Percentiles rank a stretch among this genome's conserved stretches.
phyloP scores from a whole-genome alignment of 2,797 vertebrate species.

The Chromobotia macracanthus region DNA sequence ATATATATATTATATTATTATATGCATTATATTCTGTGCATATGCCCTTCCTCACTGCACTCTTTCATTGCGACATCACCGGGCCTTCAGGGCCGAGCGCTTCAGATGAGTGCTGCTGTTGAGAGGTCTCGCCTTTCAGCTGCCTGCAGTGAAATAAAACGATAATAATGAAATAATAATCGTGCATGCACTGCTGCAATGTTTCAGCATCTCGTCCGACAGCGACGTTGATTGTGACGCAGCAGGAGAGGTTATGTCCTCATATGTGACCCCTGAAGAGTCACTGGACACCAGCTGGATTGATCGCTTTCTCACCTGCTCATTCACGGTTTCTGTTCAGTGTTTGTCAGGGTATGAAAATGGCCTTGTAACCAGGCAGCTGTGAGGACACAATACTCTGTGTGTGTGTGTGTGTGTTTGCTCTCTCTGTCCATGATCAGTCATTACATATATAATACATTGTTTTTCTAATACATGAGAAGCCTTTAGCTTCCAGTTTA shows the following conservation, averaged over 20 bases:
- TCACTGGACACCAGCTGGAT: too few species aligned
- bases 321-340: too few species aligned
- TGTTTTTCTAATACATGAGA: neutral
- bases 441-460: neutral
- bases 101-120: neutral
- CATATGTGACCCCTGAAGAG: constrained; percentile 45
- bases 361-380: constrained; percentile 13
- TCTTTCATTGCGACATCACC: neutral
- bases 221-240: constrained; percentile 36
- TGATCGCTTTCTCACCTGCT: too few species aligned
- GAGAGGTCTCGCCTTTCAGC: neutral
- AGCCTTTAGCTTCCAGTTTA: neutral
- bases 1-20: too few species aligned
- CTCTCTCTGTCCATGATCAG: neutral
- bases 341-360: neutral
- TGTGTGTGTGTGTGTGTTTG: constrained; percentile 8
- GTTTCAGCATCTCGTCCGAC: neutral
- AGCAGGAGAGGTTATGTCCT: constrained; percentile 34
- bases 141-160: neutral
- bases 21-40: too few species aligned
- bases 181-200: neutral
- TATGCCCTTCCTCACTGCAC: neutral
- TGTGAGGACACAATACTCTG: neutral
- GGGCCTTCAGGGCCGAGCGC: neutral
- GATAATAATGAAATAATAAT: too few species aligned